A percentile compares a stretch with the other conserved stretches of the same genome.
Conservation (phyloP, 2,888 invertebrate species). For the Prosopocoilus inquinatus region DNA sequence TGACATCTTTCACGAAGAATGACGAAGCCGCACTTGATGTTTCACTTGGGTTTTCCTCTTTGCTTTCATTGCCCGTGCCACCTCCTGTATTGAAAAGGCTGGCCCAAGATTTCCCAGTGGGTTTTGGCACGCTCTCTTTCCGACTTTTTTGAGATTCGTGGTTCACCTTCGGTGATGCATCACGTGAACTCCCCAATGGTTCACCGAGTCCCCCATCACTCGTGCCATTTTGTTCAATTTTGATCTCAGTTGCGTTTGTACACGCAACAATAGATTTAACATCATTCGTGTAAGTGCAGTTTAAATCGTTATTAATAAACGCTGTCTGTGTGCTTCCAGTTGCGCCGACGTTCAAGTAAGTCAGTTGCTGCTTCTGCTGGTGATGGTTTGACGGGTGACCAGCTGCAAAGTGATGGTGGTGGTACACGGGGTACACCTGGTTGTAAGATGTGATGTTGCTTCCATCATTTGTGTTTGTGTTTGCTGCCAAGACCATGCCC, state of each 20-base stretch:
- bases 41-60: conserved; percentile 33
- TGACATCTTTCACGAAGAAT: too few species aligned
- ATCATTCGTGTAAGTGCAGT: not conserved
- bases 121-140: conserved; percentile 5
- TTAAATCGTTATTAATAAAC: not conserved
- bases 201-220: not conserved
- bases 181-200: not conserved
- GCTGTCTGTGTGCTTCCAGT: not conserved
- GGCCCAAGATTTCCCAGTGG: conserved; percentile 63
- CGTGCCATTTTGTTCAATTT: too few species aligned
- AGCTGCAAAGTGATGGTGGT: too few species aligned
- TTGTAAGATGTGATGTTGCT: not conserved
- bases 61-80: not conserved
- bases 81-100: conserved; percentile 55
- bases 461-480: too few species aligned
- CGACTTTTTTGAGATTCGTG: too few species aligned
- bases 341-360: too few species aligned
- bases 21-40: not conserved
- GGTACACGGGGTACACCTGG: conserved; percentile 2
- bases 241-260: too few species aligned
- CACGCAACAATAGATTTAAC: not conserved
- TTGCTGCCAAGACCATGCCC: too few species aligned
- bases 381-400: not conserved
- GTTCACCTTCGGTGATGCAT: not conserved
- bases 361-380: not conserved